These are phyloP conservation scores for Hypotaenidia philippensis DNA, from an alignment of 2,797 vertebrate species.

Conservation along the genomic window DNA sequence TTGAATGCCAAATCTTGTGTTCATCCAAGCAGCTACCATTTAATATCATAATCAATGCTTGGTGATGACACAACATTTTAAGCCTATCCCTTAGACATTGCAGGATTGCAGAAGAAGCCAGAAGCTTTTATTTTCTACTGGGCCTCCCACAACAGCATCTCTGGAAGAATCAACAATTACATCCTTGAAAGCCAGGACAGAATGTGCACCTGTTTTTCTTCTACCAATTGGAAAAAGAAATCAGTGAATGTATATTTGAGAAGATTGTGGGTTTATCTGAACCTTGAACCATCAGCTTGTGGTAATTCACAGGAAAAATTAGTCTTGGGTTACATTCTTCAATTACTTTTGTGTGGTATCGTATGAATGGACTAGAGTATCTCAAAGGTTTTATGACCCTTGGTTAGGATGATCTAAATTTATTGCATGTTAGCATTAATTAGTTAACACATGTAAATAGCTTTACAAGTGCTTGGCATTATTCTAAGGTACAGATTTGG, in stretches of 20 bases:
- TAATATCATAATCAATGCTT: background rate
- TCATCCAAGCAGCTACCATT: background rate
- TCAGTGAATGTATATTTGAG: background rate
- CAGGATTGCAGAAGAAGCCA: background rate
- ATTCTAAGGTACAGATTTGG: background rate
- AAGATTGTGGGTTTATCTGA: background rate
- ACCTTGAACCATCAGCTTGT: background rate
- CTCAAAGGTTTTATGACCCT: background rate
- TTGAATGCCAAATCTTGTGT: background rate
- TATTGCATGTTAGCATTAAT: background rate
- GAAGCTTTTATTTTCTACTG: background rate
- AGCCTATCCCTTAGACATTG: background rate
- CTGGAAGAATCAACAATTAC: background rate
- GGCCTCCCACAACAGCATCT: background rate
- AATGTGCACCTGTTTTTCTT: background rate
- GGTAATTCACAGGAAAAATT: background rate
- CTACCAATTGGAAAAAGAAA: background rate
- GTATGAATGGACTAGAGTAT: background rate
- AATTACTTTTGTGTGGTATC: background rate
- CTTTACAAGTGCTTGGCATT: background rate
- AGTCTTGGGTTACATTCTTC: background rate
- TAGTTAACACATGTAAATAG: background rate
- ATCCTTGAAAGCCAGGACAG: background rate
- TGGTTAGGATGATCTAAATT: background rate
- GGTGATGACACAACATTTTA: background rate